Conservation (phyloP, 2,888 invertebrate genomes). For the Mesorhabditis sp. region DNA sequence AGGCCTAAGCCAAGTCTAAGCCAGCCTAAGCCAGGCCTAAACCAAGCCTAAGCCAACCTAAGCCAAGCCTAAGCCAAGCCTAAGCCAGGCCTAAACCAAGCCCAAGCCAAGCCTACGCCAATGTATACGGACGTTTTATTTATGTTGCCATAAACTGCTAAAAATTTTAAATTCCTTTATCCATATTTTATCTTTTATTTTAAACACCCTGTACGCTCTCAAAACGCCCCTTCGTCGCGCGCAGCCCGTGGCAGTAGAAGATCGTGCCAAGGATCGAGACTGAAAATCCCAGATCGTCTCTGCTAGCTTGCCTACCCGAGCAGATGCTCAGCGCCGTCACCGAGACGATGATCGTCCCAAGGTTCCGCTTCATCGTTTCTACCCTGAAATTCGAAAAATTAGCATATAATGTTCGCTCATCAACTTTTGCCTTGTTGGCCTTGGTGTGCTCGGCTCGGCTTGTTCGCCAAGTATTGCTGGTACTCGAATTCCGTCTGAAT, state of each 20-base stretch:
- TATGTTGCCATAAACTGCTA: too few species aligned
- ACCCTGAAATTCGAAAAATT: background rate
- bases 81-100: too few species aligned
- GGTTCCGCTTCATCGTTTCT: background rate
- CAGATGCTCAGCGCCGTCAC: background rate
- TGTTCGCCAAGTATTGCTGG: conserved; percentile 9
- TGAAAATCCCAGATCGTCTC: background rate
- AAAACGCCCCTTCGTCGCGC: conserved; percentile 48
- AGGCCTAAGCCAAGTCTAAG: too few species aligned
- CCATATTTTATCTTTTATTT: conserved; percentile 3
- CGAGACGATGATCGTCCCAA: background rate
- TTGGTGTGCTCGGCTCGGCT: background rate
- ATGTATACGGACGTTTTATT: too few species aligned
- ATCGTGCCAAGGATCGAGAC: conserved; percentile 40
- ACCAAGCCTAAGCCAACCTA: too few species aligned
- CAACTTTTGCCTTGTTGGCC: background rate
- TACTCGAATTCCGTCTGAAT: conserved; percentile 38
- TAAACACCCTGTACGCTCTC: conserved; percentile 16
- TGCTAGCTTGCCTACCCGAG: background rate
- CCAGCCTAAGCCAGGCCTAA: too few species aligned
- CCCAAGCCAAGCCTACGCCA: too few species aligned
- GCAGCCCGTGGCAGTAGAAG: conserved; percentile 47
- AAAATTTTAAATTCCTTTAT: background rate
- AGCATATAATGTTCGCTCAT: too few species aligned
- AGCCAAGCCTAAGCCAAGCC: too few species aligned